Conservation (phyloP, 2,113 vertebrate species). For the Vulpes ferrilata region DNA sequence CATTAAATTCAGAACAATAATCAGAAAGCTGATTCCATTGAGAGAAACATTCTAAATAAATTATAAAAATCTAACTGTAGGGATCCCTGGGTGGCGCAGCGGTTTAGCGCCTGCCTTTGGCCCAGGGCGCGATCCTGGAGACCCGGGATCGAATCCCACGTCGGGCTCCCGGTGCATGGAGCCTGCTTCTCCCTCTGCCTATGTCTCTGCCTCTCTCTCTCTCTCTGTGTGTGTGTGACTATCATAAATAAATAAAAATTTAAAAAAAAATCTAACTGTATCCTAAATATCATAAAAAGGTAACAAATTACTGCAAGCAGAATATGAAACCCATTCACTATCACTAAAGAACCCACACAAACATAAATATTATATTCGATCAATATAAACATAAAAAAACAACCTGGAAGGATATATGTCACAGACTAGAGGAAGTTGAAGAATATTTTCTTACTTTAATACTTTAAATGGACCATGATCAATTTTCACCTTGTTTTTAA, state of each 20-base stretch:
- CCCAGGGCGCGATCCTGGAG: no score
- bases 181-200: no score
- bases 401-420: not conserved
- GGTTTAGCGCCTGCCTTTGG: no score
- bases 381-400: not conserved
- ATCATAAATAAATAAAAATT: no score
- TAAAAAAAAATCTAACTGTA: conserved; percentile 5
- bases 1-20: not conserved
- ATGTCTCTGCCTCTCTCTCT: no score
- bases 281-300: not conserved
- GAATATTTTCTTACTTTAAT: not conserved
- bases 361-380: not conserved
- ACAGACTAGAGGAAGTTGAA: not conserved
- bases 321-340: not conserved
- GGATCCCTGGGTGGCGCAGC: no score
- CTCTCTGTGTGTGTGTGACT: no score
- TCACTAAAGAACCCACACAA: not conserved
- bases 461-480: not conserved
- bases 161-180: no score
- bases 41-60: conserved; percentile 24
- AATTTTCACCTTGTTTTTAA: not conserved
- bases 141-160: no score
- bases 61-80: conserved; percentile 3
- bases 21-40: not conserved
- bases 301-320: not conserved